Conservation (phyloP, 2,888 invertebrate species). For the Drosophila stalkeri region DNA sequence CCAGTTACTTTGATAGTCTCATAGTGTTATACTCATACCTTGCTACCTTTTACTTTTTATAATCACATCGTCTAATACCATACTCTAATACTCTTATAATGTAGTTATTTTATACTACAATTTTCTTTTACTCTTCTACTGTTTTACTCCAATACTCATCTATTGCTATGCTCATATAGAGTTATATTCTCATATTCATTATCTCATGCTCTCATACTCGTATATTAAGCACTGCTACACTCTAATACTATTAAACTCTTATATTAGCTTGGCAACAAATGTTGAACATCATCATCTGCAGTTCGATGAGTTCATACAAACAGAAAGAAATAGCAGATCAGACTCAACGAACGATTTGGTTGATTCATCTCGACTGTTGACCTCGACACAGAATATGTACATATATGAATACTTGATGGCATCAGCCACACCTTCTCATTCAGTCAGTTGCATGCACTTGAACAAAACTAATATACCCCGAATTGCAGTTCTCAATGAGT, state of each 20-base stretch:
- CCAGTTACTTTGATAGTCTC: too few relatives aligned
- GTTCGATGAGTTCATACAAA: background rate
- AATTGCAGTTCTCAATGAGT: background rate
- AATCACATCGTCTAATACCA: too few relatives aligned
- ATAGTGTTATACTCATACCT: too few relatives aligned
- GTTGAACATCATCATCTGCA: background rate
- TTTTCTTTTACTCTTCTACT: too few relatives aligned
- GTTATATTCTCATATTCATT: background rate
- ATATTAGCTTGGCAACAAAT: too few relatives aligned
- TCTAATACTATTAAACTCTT: too few relatives aligned
- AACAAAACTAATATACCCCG: conserved; percentile 4
- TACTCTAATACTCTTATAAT: background rate
- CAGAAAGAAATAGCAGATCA: background rate
- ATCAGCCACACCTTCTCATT: background rate
- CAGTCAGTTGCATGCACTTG: background rate
- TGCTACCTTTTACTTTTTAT: too few relatives aligned
- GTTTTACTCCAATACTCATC: background rate
- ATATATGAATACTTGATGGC: background rate
- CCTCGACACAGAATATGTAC: background rate
- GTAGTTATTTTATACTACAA: background rate
- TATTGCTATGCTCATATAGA: background rate
- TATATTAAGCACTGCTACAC: too few relatives aligned
- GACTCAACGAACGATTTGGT: background rate
- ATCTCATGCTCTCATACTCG: background rate
- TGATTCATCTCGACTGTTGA: background rate